Evolutionary conservation across 2,113 vertebrate species (phyloP), one percentile per base, ranked within the genome.

Genomic region (Calonectris borealis): DNA sequence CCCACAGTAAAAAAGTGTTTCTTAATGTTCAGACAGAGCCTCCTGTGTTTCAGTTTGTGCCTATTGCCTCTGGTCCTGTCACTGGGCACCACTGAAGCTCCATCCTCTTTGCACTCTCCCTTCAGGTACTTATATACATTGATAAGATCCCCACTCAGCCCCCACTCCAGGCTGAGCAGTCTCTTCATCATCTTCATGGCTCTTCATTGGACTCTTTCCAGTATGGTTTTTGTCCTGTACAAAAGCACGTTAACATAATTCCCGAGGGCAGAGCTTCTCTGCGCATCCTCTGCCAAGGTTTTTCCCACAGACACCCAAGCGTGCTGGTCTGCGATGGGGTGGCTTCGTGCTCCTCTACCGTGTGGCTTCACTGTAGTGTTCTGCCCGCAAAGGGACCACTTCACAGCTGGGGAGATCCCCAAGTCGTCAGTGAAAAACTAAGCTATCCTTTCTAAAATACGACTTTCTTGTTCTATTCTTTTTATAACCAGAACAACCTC

Each of bases 261-360:
- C 54, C 36, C 2, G 2, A 62, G 27, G 21, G 36, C 60, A 58
- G 58, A 46, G 10, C 29, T 95, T 82, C 52, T 61, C 32, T 55
- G 19, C 3, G 3, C n/a, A 15, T 83, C 32, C 31, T 77, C 58
- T 73, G 4, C 26, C 62, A 22, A 32, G 34, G 10, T 60, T 15
- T 84, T 89, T 69, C 34, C 40, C 36, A 54, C 32, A 69, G 65
- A 31, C 2, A 29, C 21, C 38, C 42, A 46, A 48, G 27, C 16
- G 8, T 1, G 0, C 11, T 71, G 75, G 13, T 69, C 62, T 69
- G 31, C 11, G 5, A 1, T 57, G 57, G 60, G 49, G n/a, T 58
- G 25, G 8, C 31, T 76, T 85, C 0, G 0, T 49, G 14, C 48
- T 83, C 58, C 66, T 77, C 65, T 64, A 3, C 0, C 1, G 12